These are phyloP conservation scores for Microhierax caerulescens DNA, from an alignment of 2,797 vertebrate genomes.

Conservation along the genomic window DNA sequence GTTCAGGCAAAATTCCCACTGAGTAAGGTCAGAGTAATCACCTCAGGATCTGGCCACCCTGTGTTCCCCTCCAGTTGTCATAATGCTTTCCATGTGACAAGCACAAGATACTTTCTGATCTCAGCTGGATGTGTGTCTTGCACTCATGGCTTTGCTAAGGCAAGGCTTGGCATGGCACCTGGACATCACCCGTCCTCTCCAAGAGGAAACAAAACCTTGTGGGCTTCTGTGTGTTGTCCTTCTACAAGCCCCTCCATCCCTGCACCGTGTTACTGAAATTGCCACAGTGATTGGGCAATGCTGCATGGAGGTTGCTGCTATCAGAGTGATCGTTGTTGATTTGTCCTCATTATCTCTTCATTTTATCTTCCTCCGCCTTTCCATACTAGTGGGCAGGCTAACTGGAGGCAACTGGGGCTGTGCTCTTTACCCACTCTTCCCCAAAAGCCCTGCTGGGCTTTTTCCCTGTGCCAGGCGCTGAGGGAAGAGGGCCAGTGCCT, in stretches of 20 bases:
- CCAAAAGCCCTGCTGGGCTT: not conserved
- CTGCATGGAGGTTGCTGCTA: not conserved
- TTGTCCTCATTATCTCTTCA: not conserved
- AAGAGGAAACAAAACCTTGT: not conserved
- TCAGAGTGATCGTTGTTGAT: fast-evolving
- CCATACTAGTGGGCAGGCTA: not conserved
- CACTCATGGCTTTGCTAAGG: not conserved
- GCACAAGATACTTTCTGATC: not conserved
- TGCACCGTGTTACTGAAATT: fast-evolving
- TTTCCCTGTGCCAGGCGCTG: fast-evolving
- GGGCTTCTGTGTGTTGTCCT: not conserved
- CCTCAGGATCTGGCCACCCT: constrained; percentile 13
- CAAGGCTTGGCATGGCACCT: not conserved
- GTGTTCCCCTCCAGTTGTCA: constrained; percentile 2
- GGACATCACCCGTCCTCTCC: not conserved
- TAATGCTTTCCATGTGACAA: not conserved
- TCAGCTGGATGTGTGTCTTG: fast-evolving
- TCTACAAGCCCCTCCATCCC: not conserved
- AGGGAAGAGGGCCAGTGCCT: not conserved
- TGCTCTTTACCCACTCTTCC: not conserved
- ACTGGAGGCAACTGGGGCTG: not conserved
- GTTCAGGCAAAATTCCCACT: constrained; percentile 64
- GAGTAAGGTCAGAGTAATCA: constrained; percentile 66
- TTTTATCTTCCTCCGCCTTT: not conserved
- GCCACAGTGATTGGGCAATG: fast-evolving